A percentile compares a stretch with the other conserved stretches of the same genome.
These are phyloP conservation scores for Orthonevra nobilis DNA, from an alignment of 2,888 invertebrate species.

Conservation along the genomic window DNA sequence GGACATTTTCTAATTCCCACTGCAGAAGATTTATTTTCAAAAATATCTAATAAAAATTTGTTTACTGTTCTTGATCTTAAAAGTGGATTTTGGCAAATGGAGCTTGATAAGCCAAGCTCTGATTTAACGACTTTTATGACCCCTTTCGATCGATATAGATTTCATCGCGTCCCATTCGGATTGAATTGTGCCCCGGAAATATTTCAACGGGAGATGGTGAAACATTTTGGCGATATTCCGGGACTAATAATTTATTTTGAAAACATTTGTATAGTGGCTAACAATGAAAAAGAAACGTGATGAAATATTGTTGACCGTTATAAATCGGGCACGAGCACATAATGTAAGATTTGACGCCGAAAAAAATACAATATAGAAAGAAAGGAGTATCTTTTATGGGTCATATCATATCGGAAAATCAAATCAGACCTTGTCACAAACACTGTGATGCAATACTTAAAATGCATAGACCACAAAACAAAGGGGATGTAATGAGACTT, in stretches of 20 bases:
- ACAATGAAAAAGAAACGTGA: slow-evolving; percentile 8
- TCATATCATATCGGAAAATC: slow-evolving; percentile 62
- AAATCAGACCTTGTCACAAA: slow-evolving; percentile 53
- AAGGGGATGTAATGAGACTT: too few species aligned
- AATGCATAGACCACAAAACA: too few species aligned
- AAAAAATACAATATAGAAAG: slow-evolving; percentile 71
- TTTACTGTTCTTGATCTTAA: neutral
- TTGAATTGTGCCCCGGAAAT: slow-evolving; percentile 74
- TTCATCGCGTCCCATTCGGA: neutral
- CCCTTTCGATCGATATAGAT: slow-evolving; percentile 59
- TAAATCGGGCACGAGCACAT: slow-evolving; percentile 19
- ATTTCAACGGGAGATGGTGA: slow-evolving; percentile 27
- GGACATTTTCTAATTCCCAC: slow-evolving; percentile 73
- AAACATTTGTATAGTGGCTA: slow-evolving; percentile 73
- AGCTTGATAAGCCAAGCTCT: slow-evolving; percentile 60
- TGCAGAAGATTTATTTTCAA: slow-evolving; percentile 69
- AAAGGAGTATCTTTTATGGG: slow-evolving; percentile 72
- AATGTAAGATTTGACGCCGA: slow-evolving; percentile 71
- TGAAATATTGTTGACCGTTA: slow-evolving; percentile 16
- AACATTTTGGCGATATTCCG: too few species aligned
- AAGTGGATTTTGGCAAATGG: slow-evolving; percentile 60
- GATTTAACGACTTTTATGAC: slow-evolving; percentile 70
- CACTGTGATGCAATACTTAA: slow-evolving; percentile 53
- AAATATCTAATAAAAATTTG: slow-evolving; percentile 24
- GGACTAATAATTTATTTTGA: slow-evolving; percentile 74